Conservation (phyloP, 2,113 vertebrate species). For the Sylvietta virens region DNA sequence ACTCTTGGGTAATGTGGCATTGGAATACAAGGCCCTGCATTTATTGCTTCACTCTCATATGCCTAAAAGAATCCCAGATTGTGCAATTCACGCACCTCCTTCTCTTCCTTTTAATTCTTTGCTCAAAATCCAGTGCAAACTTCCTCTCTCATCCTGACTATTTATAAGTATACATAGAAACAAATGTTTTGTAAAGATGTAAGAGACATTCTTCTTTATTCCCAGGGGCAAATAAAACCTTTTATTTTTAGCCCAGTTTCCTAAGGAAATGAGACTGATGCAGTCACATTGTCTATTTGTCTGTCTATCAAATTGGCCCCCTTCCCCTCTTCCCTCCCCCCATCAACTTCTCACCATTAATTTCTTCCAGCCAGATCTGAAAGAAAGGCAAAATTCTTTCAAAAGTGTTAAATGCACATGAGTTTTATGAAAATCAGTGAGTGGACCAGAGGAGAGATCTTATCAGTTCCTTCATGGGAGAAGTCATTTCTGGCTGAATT, state of each 20-base stretch:
- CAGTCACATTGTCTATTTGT: constrained; percentile 61
- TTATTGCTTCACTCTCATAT: neutral
- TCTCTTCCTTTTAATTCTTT: constrained; percentile 34
- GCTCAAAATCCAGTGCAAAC: constrained; percentile 37
- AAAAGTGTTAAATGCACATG: neutral
- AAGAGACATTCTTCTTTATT: constrained; percentile 59
- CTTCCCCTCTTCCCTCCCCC: neutral
- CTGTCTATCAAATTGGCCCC: constrained; percentile 11
- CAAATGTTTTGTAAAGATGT: constrained; percentile 53
- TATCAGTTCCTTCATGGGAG: neutral
- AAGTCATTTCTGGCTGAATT: neutral
- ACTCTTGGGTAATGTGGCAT: neutral
- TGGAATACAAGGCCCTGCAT: neutral
- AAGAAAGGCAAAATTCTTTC: neutral
- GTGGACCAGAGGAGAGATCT: neutral
- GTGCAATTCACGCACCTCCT: neutral
- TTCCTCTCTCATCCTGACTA: constrained; percentile 52
- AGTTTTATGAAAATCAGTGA: neutral
- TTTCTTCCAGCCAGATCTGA: neutral
- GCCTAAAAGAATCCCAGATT: neutral
- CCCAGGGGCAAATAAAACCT: constrained; percentile 36
- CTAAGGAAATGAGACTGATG: constrained; percentile 63
- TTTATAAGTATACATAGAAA: constrained; percentile 52
- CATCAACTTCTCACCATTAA: neutral
- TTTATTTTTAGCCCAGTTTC: constrained; percentile 63